Evolutionary conservation across 2,797 vertebrate species (phyloP), one percentile per base, ranked within the genome.

Genomic region (Channallabes apus): DNA sequence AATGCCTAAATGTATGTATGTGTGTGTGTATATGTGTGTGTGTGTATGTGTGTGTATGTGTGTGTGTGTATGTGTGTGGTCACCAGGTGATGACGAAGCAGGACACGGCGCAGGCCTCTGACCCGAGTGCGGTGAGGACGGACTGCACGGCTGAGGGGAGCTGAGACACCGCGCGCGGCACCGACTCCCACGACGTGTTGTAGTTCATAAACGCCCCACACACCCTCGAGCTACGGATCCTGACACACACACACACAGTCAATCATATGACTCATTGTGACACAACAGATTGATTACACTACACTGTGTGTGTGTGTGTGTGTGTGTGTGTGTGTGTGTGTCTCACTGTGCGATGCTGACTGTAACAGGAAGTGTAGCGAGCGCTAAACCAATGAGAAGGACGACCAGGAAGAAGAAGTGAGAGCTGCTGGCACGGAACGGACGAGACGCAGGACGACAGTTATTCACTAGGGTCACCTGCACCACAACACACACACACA

Each of bases 381-480:
- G 91, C 64, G 91, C 1, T 0, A 99, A 94, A 41, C 98, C 98
- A 0, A 99, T 97, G 92, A 99, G 89, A 91, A 99, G 87, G 83
- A 99, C 96, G 4, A 89, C 89, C 82, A 99, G 92, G 93, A 99
- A 99, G 94, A 99, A 99, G 91, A 99, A 98, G 88, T 96, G 96
- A 82, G 97, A 98, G 89, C 97, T 97, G 38, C 98, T 99, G 0
- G 97, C 97, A 87, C 98, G 94, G 93, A 99, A 93, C 3, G 97
- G 96, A 64, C 95, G 95, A 0, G 96, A 95, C 32, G 97, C 92
- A 35, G 98, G 96, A 68, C 96, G 96, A 68, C 97, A 91, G 82
- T 97, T 98, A 2, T 96, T 93, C 12, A 96, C 94, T 90, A 99
- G 90, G 12, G 96, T 96, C 35, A 97, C 84, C 98, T 99, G 86